Evolutionary conservation across 2,888 invertebrate species (phyloP).

Genomic region (Agrochola macilenta): DNA sequence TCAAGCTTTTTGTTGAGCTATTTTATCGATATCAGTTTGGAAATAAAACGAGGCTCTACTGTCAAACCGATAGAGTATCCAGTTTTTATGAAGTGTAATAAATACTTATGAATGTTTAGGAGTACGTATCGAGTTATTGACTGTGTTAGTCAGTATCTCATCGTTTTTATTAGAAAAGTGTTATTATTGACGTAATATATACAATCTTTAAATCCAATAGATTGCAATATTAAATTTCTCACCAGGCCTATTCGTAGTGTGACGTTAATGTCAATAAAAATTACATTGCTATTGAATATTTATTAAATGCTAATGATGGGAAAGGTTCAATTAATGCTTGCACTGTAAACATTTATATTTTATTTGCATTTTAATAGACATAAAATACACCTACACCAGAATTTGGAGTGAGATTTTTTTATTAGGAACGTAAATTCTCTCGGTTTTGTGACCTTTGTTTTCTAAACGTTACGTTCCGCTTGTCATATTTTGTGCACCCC

Average conservation of each 20-base stretch:
- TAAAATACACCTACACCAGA: slow-evolving; percentile 48
- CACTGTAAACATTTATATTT: slow-evolving; percentile 40
- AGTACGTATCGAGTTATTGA: slow-evolving; percentile 39
- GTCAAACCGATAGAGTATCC: slow-evolving; percentile 2
- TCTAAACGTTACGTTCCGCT: not conserved
- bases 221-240: slow-evolving; percentile 52
- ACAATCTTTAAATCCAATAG: slow-evolving; percentile 41
- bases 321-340: slow-evolving; percentile 46
- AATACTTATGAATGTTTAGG: slow-evolving; percentile 29
- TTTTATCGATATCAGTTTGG: slow-evolving; percentile 3
- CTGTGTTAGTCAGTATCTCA: slow-evolving; percentile 24
- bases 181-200: slow-evolving; percentile 50
- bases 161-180: slow-evolving; percentile 44
- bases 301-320: slow-evolving; percentile 50
- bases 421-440: not conserved
- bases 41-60: slow-evolving; percentile 6
- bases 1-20: slow-evolving; percentile 1
- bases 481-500: not conserved
- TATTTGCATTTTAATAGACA: slow-evolving; percentile 41
- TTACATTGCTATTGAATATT: slow-evolving; percentile 42
- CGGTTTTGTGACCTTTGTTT: not conserved
- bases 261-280: slow-evolving; percentile 46
- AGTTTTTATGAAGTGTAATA: slow-evolving; percentile 33
- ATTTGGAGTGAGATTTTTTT: slow-evolving; percentile 24
- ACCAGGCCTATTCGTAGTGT: slow-evolving; percentile 15